phyloP scores from a whole-genome alignment of 2,113 vertebrate species.

The Gallinago media region DNA sequence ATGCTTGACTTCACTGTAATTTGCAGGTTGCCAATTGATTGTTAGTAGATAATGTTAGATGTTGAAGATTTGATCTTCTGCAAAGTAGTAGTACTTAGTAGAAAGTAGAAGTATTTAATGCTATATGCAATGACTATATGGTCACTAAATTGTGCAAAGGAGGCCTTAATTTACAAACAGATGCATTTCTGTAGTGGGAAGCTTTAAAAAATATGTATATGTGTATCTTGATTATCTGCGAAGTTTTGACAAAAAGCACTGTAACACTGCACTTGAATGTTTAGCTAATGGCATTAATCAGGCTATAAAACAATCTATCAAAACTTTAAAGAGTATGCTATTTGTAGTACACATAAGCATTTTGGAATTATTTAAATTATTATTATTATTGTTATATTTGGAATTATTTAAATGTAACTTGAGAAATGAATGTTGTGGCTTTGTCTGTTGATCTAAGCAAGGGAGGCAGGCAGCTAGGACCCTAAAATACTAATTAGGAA shows the following conservation, averaged over 20 bases:
- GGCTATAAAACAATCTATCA: not conserved
- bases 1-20: not conserved
- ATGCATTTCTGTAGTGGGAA: not conserved
- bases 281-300: not conserved
- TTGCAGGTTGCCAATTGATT: not conserved
- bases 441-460: not conserved
- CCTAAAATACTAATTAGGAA: not conserved
- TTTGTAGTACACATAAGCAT: not conserved
- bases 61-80: not conserved
- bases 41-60: not conserved
- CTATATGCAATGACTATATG: not conserved
- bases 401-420: not conserved
- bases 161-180: not conserved
- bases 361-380: not conserved
- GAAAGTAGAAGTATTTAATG: not conserved
- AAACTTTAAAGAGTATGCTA: not conserved
- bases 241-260: not conserved
- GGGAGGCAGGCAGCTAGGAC: not conserved
- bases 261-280: not conserved
- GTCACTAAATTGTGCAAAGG: not conserved
- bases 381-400: too few relatives aligned
- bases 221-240: not conserved
- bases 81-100: not conserved
- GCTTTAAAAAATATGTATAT: not conserved
- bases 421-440: not conserved